A percentile compares a stretch with the other conserved stretches of the same genome.
Evolutionary conservation across 1,140 invertebrate species (phyloP).

Genomic region (Aleiodes sp.): DNA sequence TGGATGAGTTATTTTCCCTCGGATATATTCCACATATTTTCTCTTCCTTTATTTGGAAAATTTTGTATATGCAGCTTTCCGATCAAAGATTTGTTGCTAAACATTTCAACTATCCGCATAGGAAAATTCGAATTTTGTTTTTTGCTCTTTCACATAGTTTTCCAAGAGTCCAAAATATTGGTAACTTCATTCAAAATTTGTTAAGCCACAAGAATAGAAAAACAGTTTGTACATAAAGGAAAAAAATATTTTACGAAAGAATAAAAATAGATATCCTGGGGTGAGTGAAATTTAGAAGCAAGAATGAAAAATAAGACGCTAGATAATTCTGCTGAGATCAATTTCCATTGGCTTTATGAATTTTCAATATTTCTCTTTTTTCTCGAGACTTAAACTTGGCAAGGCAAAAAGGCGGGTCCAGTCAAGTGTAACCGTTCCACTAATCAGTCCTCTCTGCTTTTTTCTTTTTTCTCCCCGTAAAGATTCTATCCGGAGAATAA

Average conservation of each 20-base stretch:
- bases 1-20: background rate
- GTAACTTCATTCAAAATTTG: no score
- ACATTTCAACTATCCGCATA: no score
- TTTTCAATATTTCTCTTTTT: slow-evolving; percentile 10
- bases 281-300: slow-evolving; percentile 25
- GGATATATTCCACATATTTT: slow-evolving; percentile 12
- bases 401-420: slow-evolving; percentile 41
- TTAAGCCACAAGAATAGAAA: background rate
- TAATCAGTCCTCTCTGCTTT: slow-evolving; percentile 32
- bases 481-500: slow-evolving; percentile 12
- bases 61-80: background rate
- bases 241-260: slow-evolving; percentile 5
- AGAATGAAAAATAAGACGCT: slow-evolving; percentile 20
- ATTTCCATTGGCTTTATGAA: slow-evolving; percentile 35
- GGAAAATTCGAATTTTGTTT: no score
- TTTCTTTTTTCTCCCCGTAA: background rate
- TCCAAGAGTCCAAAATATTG: background rate
- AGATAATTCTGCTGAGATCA: slow-evolving; percentile 31
- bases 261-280: slow-evolving; percentile 1
- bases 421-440: slow-evolving; percentile 37
- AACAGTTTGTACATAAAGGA: background rate
- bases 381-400: background rate
- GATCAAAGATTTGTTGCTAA: no score
- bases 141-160: no score
- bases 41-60: background rate